phyloP scores from a whole-genome alignment of 2,888 invertebrate species.

The Drosophila colorata region DNA sequence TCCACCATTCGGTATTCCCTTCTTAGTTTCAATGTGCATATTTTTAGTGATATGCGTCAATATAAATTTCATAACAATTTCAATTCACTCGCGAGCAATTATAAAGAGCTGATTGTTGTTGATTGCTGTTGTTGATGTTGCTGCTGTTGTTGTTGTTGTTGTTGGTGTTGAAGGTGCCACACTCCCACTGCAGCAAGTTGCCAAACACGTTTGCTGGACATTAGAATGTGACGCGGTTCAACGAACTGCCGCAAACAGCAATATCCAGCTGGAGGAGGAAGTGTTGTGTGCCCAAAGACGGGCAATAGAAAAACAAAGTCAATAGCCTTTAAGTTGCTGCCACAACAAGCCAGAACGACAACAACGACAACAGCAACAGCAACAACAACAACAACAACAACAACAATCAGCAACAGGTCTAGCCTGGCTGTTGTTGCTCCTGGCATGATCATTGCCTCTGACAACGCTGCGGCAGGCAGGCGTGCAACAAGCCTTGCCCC shows the following conservation, averaged over 20 bases:
- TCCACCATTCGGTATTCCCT: not conserved
- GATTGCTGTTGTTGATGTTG: slow-evolving; percentile 6
- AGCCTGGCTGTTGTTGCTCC: slow-evolving; percentile 66
- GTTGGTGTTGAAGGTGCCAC: slow-evolving; percentile 15
- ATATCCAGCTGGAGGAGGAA: slow-evolving; percentile 66
- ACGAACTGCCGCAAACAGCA: slow-evolving; percentile 54
- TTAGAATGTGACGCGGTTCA: slow-evolving; percentile 71
- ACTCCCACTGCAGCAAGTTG: slow-evolving; percentile 55
- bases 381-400: slow-evolving; percentile 17
- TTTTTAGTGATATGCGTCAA: slow-evolving; percentile 14
- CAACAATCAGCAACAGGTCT: slow-evolving; percentile 66
- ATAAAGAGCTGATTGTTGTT: slow-evolving; percentile 35
- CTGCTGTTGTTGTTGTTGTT: slow-evolving; percentile 7
- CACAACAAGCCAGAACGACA: slow-evolving; percentile 36
- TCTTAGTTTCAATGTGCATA: slow-evolving; percentile 27
- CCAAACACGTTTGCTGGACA: slow-evolving; percentile 74
- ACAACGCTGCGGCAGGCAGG: slow-evolving; percentile 47
- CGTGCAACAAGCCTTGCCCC: slow-evolving; percentile 73
- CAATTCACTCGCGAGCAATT: slow-evolving; percentile 46
- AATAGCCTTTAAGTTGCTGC: slow-evolving; percentile 67
- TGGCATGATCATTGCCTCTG: slow-evolving; percentile 63
- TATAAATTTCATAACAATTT: slow-evolving; percentile 41
- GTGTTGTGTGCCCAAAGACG: slow-evolving; percentile 61
- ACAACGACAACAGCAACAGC: slow-evolving; percentile 15
- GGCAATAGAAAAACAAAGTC: slow-evolving; percentile 77